phyloP scores from a whole-genome alignment of 1,140 invertebrate genomes.

The Lepidurus apus region DNA sequence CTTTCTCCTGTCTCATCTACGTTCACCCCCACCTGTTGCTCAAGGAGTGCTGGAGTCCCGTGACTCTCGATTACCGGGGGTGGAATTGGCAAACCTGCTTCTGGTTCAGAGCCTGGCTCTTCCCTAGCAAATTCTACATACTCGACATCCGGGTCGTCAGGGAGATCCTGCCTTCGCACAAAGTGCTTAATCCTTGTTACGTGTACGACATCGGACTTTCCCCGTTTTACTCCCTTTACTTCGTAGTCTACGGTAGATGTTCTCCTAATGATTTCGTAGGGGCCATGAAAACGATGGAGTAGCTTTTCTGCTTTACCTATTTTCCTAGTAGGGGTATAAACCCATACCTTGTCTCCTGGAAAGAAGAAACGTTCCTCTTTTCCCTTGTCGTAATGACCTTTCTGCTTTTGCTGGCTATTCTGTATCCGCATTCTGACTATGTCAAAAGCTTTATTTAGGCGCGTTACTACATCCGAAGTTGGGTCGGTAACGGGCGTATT shows the following conservation, averaged over 20 bases:
- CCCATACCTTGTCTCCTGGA: slow-evolving; percentile 5
- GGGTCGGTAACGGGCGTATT: too few species aligned
- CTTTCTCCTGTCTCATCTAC: too few species aligned
- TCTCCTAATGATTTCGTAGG: slow-evolving; percentile 22
- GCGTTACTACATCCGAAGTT: too few species aligned
- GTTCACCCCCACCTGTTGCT: too few species aligned
- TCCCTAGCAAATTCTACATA: background rate
- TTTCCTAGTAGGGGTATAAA: slow-evolving; percentile 16
- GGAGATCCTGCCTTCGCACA: background rate
- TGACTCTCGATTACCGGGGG: too few species aligned
- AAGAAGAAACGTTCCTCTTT: background rate
- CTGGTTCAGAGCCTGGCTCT: background rate
- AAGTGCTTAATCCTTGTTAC: too few species aligned
- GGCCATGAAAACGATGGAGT: slow-evolving; percentile 33
- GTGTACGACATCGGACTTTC: slow-evolving; percentile 11
- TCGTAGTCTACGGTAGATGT: slow-evolving; percentile 27
- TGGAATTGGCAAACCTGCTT: too few species aligned
- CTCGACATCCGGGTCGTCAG: background rate
- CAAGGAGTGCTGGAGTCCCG: too few species aligned
- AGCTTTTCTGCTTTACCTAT: slow-evolving; percentile 27
- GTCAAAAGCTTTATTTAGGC: too few species aligned
- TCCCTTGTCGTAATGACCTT: too few species aligned
- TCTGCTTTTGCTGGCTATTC: too few species aligned
- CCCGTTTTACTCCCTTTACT: slow-evolving; percentile 24
- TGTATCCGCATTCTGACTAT: too few species aligned